phyloP scores from a whole-genome alignment of 23 tunicate species.

The Trididemnum clinides region DNA sequence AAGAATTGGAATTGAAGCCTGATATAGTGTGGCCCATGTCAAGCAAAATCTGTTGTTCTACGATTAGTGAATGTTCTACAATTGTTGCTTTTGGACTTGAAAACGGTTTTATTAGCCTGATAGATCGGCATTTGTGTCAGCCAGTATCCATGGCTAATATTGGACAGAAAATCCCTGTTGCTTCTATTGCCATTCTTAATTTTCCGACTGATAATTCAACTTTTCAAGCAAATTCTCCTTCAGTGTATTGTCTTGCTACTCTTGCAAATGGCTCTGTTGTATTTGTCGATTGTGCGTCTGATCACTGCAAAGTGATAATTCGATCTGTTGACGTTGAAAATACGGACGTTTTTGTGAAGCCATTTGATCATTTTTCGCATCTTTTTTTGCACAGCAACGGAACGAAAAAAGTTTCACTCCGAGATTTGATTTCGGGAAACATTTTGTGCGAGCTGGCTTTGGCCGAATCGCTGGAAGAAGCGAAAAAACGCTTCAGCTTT shows the following conservation, averaged over 20 bases:
- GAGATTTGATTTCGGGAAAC: constrained; percentile 15
- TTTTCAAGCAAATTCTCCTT: constrained; percentile 19
- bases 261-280: constrained; percentile 50
- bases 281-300: constrained; percentile 33
- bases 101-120: constrained; percentile 57
- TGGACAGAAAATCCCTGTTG: constrained; percentile 5
- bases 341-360: background rate
- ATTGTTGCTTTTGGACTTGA: constrained; percentile 68
- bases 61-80: constrained; percentile 44
- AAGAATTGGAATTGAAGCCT: constrained; percentile 68
- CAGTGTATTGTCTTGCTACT: constrained; percentile 11
- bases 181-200: constrained; percentile 30
- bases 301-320: background rate
- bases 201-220: background rate
- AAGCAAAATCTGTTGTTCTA: constrained; percentile 28
- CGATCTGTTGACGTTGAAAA: background rate
- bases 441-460: constrained; percentile 46
- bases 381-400: constrained; percentile 15
- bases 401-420: background rate
- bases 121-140: constrained; percentile 61
- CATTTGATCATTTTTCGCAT: constrained; percentile 11
- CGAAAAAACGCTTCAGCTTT: constrained; percentile 8
- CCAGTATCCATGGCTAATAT: constrained; percentile 38
- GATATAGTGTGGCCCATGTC: constrained; percentile 90
- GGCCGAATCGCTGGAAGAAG: constrained; percentile 45